A percentile compares a stretch with the other conserved stretches of the same genome.
Conservation (phyloP, 2,797 vertebrate genomes). For the Acanthurus lineatus region DNA sequence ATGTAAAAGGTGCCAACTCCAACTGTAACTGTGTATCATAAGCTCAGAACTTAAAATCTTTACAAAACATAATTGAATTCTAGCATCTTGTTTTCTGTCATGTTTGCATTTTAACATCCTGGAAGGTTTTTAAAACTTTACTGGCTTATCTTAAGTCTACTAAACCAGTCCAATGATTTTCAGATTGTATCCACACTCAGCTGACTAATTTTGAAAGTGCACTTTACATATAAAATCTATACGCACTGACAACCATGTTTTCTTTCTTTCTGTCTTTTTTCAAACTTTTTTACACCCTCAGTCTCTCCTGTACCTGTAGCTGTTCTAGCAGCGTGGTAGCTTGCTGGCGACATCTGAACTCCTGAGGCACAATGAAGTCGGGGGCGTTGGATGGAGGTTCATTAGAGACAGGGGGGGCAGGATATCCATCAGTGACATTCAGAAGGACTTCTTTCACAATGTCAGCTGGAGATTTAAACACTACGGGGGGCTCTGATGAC, state of each 20-base stretch:
- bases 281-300: no score
- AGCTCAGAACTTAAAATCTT: background rate
- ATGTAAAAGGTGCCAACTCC: background rate
- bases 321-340: constrained; percentile 90
- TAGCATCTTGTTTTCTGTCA: background rate
- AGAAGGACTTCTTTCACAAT: constrained; percentile 91
- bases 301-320: constrained; percentile 88
- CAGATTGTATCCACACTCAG: background rate
- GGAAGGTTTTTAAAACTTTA: background rate
- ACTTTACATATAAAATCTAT: background rate
- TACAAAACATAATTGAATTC: background rate
- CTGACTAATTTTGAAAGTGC: background rate
- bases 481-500: constrained; percentile 58
- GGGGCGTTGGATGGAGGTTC: constrained; percentile 19
- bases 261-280: background rate
- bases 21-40: background rate
- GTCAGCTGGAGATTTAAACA: constrained; percentile 92
- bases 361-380: constrained; percentile 81
- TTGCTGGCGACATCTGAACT: constrained; percentile 87
- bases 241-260: background rate
- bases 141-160: background rate
- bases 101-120: background rate
- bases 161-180: background rate
- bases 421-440: constrained; percentile 74
- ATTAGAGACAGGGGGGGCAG: background rate